Evolutionary conservation across 1,140 invertebrate genomes (phyloP).

Genomic region (Neodiprion lecontei): DNA sequence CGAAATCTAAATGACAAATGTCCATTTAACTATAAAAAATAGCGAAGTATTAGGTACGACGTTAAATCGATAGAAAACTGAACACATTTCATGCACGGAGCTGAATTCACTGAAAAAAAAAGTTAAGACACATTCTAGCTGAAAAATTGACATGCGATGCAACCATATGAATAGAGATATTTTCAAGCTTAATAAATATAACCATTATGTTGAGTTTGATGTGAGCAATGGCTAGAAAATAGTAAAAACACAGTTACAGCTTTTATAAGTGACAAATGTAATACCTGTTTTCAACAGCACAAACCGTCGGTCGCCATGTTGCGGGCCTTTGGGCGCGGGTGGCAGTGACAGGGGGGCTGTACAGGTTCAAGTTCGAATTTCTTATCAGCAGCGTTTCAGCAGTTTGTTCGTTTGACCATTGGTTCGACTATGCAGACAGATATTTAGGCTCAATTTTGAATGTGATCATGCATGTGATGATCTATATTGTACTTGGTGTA

Average conservation of each 20-base stretch:
- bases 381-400: neutral
- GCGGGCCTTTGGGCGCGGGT: constrained; percentile 10
- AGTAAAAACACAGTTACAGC: constrained; percentile 1
- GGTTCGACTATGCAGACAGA: no score
- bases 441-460: no score
- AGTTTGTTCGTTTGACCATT: no score
- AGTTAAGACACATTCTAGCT: neutral
- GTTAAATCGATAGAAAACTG: neutral
- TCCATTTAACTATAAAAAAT: neutral
- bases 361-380: neutral
- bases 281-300: constrained; percentile 22
- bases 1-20: neutral
- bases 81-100: neutral
- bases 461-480: no score
- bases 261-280: constrained; percentile 15
- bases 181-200: neutral
- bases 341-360: neutral
- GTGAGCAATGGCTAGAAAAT: neutral
- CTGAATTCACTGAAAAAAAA: neutral
- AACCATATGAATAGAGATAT: neutral
- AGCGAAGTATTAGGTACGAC: neutral
- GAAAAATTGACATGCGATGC: constrained; percentile 8
- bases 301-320: constrained; percentile 38
- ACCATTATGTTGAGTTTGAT: neutral
- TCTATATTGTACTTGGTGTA: no score